Evolutionary conservation across 2,888 invertebrate species (phyloP), one percentile per base, ranked within the genome.

Genomic region (Cetonia aurata): DNA sequence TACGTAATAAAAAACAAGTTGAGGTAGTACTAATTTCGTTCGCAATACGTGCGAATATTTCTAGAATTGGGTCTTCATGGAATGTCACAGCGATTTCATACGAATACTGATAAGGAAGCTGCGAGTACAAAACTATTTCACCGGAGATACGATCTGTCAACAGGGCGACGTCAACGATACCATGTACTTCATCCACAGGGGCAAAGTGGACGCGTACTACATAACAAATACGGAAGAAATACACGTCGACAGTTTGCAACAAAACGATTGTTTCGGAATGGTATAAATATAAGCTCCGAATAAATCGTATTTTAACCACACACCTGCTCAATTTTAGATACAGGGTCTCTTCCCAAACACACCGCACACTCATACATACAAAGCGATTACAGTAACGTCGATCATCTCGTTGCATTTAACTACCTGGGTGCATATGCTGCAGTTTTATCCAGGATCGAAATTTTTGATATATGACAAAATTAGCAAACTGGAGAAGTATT

Each of bases 121-220:
- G 37, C 71, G 75, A 15, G 62, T 75, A 4, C 53, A 68, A 9
- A 65, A 67, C 2, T 79, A 72, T 59, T 79, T 77, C 42, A 52
- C 73, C 12, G 72, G 73, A 13, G 74, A 79, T 65, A 75, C 75
- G 19, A 77, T 79, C 15, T 77, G 77, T n/a, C 74, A 79, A 56
- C 75, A 76, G 52, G 79, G 79, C 1, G 78, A 77, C 57, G 62
- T 76, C 9, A 77, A 79, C 65, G 74, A 73, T 10, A 76, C 67
- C 4, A 79, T 79, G 78, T 79, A 77, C 59, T 79, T 79, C 65
- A 76, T 79, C 33, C 75, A 78, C 15, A 68, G 53, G 31, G 79
- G 79, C 10, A 70, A 66, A n/a, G 74, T 78, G 6, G 70, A 76
- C 25, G 76, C 76, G 3, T 67, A 74, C 52, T 65, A 60, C 17